Base-by-base conservation (phyloP, 1,140 invertebrate species). In the Sminthurides bifidus region DNA sequence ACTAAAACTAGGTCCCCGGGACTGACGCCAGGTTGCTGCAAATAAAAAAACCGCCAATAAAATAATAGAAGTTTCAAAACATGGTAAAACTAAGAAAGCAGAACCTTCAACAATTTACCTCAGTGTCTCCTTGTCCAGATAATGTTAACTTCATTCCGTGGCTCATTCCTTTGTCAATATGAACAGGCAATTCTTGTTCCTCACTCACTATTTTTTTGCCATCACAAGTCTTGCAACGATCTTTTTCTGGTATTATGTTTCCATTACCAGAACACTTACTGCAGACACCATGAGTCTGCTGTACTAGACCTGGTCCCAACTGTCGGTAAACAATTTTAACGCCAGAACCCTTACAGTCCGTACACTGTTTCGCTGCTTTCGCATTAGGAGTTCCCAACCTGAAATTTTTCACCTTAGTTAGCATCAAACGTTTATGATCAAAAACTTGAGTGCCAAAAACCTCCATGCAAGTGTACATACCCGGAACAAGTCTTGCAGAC, bases 81-180 rank as follows among this genome's bases (percentile, higher is more conserved):
- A n/a, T n/a, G n/a, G n/a, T n/a, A n/a, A n/a, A n/a, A n/a, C n/a
- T n/a, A n/a, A 54, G 30, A 35, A 37, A 54, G 26, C 4, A n/a
- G n/a, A 45, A 30, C 21, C 17, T 12, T 15, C 19, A 15, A 35
- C 29, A 53, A 2, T 72, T 70, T 59, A 79, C 79, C 66, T 78
- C 74, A 66, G 93, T 88, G 74, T 96, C 87, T 23, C 92, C 92
- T 72, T 92, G 87, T 21, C 87, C 87, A 37, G 77, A 72, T 68
- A 94, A 92, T 38, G 77, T 77, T 54, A 96, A 84, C 69, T 89
- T 92, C 64, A 92, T 81, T 51, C 82, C 83, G 67, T 94, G 85
- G 53, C 78, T 77, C 84, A 92, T 92, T 60, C 87, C 90, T 72
- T 90, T 90, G 65, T 94, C 88, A 59, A 96, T 80, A 69, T 89